These are phyloP conservation scores for Rhorus exstirpatorius DNA, from an alignment of 2,888 invertebrate species.

Conservation along the genomic window DNA sequence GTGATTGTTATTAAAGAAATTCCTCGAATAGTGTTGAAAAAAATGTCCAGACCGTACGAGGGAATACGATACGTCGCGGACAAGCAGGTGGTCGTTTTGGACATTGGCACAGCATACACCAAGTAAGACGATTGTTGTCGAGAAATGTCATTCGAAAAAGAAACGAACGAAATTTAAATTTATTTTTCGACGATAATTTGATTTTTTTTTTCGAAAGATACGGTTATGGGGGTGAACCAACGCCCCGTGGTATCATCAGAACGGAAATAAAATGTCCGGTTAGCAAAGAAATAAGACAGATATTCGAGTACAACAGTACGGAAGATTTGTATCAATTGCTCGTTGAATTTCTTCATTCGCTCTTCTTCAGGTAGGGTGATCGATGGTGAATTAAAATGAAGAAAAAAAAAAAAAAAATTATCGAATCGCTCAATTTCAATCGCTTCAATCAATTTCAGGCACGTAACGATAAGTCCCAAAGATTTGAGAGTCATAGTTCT, in stretches of 20 bases:
- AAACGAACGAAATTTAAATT: neutral
- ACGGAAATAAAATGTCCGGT: conserved; percentile 91
- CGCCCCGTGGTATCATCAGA: conserved; percentile 95
- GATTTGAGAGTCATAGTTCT: conserved; percentile 96
- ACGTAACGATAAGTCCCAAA: conserved; percentile 96
- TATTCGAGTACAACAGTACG: conserved; percentile 89
- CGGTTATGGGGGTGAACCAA: conserved; percentile 96
- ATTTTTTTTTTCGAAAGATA: conserved; percentile 88
- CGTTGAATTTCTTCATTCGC: conserved; percentile 94
- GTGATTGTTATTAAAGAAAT: neutral
- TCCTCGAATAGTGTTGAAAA: conserved; percentile 62
- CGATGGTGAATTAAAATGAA: neutral
- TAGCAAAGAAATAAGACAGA: conserved; percentile 88
- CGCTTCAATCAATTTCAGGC: conserved; percentile 87
- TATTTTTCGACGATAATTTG: neutral
- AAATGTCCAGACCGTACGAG: conserved; percentile 92
- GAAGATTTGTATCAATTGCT: conserved; percentile 94
- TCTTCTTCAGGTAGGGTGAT: conserved; percentile 93
- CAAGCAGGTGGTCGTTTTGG: conserved; percentile 95
- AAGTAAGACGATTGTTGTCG: conserved; percentile 89
- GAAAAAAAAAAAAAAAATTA: neutral
- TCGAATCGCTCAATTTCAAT: conserved; percentile 6
- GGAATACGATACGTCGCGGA: conserved; percentile 93
- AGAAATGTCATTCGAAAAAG: neutral
- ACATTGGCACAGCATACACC: conserved; percentile 96